Base-by-base conservation (phyloP, 2,797 vertebrate genomes). In the Morus bassanus region DNA sequence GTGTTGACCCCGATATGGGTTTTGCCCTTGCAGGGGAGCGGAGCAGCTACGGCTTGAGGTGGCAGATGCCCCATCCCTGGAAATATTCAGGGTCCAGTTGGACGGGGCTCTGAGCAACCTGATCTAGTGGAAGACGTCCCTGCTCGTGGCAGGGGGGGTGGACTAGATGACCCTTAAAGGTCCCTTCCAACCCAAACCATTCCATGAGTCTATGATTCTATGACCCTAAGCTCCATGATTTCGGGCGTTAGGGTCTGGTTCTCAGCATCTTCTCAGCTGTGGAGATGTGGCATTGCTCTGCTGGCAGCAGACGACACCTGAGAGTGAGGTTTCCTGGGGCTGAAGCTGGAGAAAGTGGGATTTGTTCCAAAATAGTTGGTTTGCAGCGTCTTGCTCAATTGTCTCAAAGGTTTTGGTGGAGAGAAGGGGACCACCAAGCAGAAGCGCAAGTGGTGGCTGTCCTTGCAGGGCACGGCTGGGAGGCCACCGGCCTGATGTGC, bases 1-100 rank as follows among this genome's bases (percentile, higher is more conserved):
- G 53, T 46, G 63, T 10, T 76, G 77, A 31, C 11, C 21, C 39
- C 3, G 0, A 7, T 4, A 2, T 0, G 5, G 19, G 6, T 61
- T 93, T 84, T 46, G 12, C 8, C 13, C n/a, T 22, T 18, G 72
- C 4, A 5, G 18, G 17, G 35, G 21, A 30, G 13, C 2, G 43
- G 28, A 56, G 73, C n/a, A 64, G 24, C 4, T 64, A 10, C 18
- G 39, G 45, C 5, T 56, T 48, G 45, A 57, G 60, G 69, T 28
- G 6, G 56, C 46, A 11, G 60, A 2, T 70, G 51, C 24, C 10
- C 18, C 33, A 19, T 48, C 21, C 35, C 35, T 78, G 61, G 64
- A 23, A 35, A 53, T 13, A 7, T 7, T 60, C 30, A 2, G 15
- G 68, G 43, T 15, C 24, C 22, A 19, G 60, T 3, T 91, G 78